Percentiles rank a stretch among this genome's conserved stretches.
Evolutionary conservation across 2,888 invertebrate species (phyloP).

Genomic region (Hermaeophaga mercurialis): DNA sequence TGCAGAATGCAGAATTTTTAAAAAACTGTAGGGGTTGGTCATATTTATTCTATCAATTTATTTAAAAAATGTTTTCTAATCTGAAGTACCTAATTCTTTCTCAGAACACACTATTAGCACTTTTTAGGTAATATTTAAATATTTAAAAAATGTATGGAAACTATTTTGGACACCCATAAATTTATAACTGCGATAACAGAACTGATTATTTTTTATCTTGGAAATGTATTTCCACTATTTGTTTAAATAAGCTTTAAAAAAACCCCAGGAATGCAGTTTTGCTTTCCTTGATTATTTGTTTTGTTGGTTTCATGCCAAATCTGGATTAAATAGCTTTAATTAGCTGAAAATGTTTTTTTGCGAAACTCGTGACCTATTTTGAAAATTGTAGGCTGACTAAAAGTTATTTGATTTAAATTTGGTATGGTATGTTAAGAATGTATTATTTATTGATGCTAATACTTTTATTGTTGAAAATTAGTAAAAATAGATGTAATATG

Average conservation of each 20-base stretch:
- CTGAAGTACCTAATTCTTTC: no score
- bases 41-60: no score
- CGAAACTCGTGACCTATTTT: no score
- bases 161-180: neutral
- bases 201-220: slow-evolving; percentile 11
- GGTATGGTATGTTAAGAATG: slow-evolving; percentile 24
- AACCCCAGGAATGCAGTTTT: slow-evolving; percentile 39
- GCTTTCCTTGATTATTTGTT: slow-evolving; percentile 24
- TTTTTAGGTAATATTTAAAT: no score
- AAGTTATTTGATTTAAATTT: slow-evolving; percentile 19
- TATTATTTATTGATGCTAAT: slow-evolving; percentile 34
- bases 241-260: slow-evolving; percentile 30
- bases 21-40: no score
- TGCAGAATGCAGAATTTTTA: no score
- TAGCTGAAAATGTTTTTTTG: no score
- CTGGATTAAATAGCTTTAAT: slow-evolving; percentile 4
- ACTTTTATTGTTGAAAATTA: slow-evolving; percentile 38
- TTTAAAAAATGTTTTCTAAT: no score
- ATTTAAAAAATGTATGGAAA: no score
- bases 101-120: no score
- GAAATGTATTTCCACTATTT: slow-evolving; percentile 9
- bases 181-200: neutral
- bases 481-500: slow-evolving; percentile 28
- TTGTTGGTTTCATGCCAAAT: slow-evolving; percentile 25
- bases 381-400: neutral